A percentile compares a stretch with the other conserved stretches of the same genome.
These are phyloP conservation scores for Mamestra brassicae DNA, from an alignment of 2,888 invertebrate genomes.

Conservation along the genomic window DNA sequence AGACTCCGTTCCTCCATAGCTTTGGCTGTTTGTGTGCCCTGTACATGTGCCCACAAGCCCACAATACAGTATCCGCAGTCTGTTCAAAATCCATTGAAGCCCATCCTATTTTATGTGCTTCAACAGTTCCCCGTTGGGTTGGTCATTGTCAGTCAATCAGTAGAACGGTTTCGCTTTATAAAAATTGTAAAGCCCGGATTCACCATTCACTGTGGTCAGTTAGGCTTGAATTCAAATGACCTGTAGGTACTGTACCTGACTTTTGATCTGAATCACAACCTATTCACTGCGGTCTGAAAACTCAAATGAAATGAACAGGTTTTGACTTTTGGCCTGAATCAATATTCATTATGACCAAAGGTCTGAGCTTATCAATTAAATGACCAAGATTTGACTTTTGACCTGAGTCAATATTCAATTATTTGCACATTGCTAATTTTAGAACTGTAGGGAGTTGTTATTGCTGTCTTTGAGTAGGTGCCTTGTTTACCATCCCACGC, in stretches of 20 bases:
- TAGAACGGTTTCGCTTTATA: constrained; percentile 36
- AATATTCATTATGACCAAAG: neutral
- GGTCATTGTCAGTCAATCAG: constrained; percentile 38
- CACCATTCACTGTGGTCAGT: constrained; percentile 18
- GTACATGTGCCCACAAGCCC: neutral
- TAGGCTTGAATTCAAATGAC: neutral
- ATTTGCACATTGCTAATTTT: neutral
- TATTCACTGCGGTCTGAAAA: neutral
- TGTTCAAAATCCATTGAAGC: constrained; percentile 3
- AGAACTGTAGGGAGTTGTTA: constrained; percentile 1
- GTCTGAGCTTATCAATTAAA: constrained; percentile 5
- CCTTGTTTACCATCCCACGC: constrained; percentile 59
- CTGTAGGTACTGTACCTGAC: constrained; percentile 1
- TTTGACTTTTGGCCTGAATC: constrained; percentile 11
- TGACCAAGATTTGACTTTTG: constrained; percentile 15
- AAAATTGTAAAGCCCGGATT: constrained; percentile 28
- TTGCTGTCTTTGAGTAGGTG: constrained; percentile 14
- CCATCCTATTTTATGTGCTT: constrained; percentile 15
- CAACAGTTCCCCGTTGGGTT: constrained; percentile 2
- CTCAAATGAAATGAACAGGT: constrained; percentile 2
- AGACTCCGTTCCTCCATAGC: too few species aligned
- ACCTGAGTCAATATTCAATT: constrained; percentile 6
- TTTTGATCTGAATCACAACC: constrained; percentile 6
- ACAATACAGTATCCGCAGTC: constrained; percentile 1
- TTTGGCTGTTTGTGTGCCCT: too few species aligned